Conservation (phyloP, 1,140 invertebrate genomes). For the Drosophila nigrodunni region DNA sequence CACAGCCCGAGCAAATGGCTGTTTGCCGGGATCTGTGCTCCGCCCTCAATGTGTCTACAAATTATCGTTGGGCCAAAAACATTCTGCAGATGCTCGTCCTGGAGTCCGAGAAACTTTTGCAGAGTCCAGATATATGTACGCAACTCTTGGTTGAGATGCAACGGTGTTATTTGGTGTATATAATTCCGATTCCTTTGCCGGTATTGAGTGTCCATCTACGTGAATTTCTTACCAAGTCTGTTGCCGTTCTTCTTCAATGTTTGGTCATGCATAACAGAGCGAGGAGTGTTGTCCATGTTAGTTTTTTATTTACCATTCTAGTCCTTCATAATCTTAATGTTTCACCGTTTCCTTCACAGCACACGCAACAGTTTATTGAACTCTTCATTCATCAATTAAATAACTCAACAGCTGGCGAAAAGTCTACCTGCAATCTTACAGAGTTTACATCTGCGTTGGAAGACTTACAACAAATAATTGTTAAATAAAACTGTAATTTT, state of each 20-base stretch:
- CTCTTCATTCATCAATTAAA: constrained; percentile 52
- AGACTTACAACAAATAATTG: constrained; percentile 3
- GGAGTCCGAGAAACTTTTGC: constrained; percentile 63
- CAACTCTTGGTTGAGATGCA: constrained; percentile 46
- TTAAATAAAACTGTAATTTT: constrained; percentile 8
- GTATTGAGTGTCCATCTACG: constrained; percentile 46
- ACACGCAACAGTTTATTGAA: constrained; percentile 47
- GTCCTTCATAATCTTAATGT: neutral
- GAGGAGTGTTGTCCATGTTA: constrained; percentile 35
- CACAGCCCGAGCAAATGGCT: constrained; percentile 19
- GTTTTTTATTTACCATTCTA: neutral
- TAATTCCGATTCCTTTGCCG: constrained; percentile 61
- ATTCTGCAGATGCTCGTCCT: constrained; percentile 67
- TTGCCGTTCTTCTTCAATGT: constrained; percentile 54
- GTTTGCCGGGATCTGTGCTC: constrained; percentile 44
- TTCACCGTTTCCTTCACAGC: constrained; percentile 15
- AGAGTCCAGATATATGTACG: constrained; percentile 29
- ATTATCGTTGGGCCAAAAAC: constrained; percentile 66
- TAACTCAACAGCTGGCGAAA: neutral
- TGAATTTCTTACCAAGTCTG: constrained; percentile 63
- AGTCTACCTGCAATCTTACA: constrained; percentile 7
- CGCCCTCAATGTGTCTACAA: constrained; percentile 52
- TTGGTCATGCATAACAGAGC: constrained; percentile 36
- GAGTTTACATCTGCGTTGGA: constrained; percentile 36
- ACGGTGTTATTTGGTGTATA: constrained; percentile 65